Evolutionary conservation across 2,797 vertebrate species (phyloP).

Genomic region (Bovichtus diacanthus): DNA sequence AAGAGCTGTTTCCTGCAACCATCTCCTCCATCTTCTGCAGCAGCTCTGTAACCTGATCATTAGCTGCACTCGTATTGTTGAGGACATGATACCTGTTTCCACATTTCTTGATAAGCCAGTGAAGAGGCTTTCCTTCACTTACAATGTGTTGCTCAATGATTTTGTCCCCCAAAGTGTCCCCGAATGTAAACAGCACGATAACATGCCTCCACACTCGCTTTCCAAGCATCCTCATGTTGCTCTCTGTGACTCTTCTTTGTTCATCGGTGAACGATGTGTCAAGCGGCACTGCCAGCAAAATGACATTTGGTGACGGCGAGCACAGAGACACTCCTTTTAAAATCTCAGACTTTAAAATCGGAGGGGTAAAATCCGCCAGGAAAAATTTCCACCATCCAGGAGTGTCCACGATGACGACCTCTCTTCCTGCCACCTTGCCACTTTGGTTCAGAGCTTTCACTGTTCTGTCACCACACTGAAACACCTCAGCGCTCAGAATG

Average conservation of each 20-base stretch:
- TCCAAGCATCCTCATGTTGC: constrained; percentile 31
- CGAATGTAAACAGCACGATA: constrained; percentile 15
- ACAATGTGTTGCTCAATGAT: constrained; percentile 40
- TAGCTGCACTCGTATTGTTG: not conserved
- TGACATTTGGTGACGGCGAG: constrained; percentile 38
- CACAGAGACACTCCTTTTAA: constrained; percentile 20
- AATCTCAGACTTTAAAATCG: constrained; percentile 1
- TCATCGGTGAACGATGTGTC: constrained; percentile 33
- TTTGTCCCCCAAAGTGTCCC: constrained; percentile 2
- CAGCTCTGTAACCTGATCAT: constrained; percentile 15
- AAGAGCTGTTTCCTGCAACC: constrained; percentile 30
- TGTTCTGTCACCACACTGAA: constrained; percentile 14
- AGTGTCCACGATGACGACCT: constrained; percentile 38
- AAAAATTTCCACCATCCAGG: constrained; percentile 48
- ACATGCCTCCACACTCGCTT: constrained; percentile 36
- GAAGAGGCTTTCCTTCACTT: constrained; percentile 27
- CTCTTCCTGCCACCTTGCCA: constrained; percentile 4
- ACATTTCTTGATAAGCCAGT: constrained; percentile 36
- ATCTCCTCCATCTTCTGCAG: constrained; percentile 44
- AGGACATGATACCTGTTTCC: constrained; percentile 39
- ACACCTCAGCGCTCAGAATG: not conserved
- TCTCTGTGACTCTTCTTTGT: constrained; percentile 25
- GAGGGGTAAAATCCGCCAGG: not conserved
- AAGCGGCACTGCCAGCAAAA: constrained; percentile 10
- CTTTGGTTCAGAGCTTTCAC: not conserved